Base-by-base conservation (phyloP, 1,140 invertebrate genomes). In the Microvelia longipes region DNA sequence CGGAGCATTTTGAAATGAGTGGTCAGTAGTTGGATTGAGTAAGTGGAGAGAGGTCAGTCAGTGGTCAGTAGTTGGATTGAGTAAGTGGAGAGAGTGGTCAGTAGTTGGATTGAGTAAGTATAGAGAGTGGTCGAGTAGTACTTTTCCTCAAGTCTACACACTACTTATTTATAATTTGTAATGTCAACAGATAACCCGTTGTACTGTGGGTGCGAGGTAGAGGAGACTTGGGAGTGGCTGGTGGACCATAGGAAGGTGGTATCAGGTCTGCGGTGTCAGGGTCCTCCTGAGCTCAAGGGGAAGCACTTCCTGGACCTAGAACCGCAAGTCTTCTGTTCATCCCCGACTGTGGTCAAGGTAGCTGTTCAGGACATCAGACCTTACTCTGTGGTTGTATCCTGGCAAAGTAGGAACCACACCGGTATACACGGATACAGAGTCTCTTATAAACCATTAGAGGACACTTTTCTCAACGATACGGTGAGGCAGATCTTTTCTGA, bases 101-200 rank as follows among this genome's bases (percentile, higher is more conserved):
- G n/a, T n/a, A n/a, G n/a, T n/a, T n/a, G n/a, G n/a, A n/a, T n/a
- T n/a, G n/a, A n/a, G n/a, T n/a, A n/a, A n/a, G n/a, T n/a, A n/a
- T n/a, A n/a, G n/a, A n/a, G n/a, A n/a, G n/a, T n/a, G n/a, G n/a
- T n/a, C n/a, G n/a, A n/a, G n/a, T n/a, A n/a, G n/a, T n/a, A n/a
- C n/a, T n/a, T n/a, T n/a, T n/a, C n/a, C n/a, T n/a, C n/a, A n/a
- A n/a, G n/a, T n/a, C n/a, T n/a, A n/a, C n/a, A n/a, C n/a, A n/a
- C n/a, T n/a, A n/a, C n/a, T n/a, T n/a, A n/a, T n/a, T n/a, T n/a
- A n/a, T n/a, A n/a, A n/a, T n/a, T n/a, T n/a, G n/a, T n/a, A n/a
- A n/a, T n/a, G n/a, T n/a, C n/a, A n/a, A n/a, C n/a, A 94, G 91
- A 91, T 75, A 93, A 94, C 80, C 91, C 91, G 35, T 79, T 92